phyloP scores from a whole-genome alignment of 1,140 invertebrate species.

The Lepidotrigona ventralis region DNA sequence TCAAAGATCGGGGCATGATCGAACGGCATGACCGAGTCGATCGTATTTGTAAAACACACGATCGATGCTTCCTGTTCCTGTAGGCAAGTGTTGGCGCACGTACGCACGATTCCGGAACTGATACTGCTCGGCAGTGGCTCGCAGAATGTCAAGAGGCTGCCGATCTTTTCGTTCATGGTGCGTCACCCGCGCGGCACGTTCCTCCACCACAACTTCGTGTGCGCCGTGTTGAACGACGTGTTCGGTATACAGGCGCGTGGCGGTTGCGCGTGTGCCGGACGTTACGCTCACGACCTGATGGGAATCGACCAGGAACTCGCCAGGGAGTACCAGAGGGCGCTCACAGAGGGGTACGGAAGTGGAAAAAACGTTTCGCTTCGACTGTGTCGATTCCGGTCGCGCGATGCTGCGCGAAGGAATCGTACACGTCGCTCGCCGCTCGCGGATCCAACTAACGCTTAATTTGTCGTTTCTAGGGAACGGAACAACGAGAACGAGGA shows the following conservation, averaged over 20 bases:
- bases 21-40: too few species aligned
- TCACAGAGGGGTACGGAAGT: constrained; percentile 85
- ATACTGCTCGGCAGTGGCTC: constrained; percentile 88
- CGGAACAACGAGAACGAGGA: constrained; percentile 62
- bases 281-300: constrained; percentile 91
- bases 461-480: constrained; percentile 51
- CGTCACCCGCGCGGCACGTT: constrained; percentile 89
- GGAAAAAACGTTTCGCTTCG: too few species aligned
- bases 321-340: constrained; percentile 87
- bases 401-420: too few species aligned
- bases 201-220: constrained; percentile 95
- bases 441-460: not conserved
- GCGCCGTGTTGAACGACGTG: constrained; percentile 93
- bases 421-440: too few species aligned
- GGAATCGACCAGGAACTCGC: constrained; percentile 90
- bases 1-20: not conserved
- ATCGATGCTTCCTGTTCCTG: constrained; percentile 70
- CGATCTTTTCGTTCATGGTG: constrained; percentile 93
- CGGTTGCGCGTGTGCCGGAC: constrained; percentile 91
- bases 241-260: constrained; percentile 95
- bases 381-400: constrained; percentile 1
- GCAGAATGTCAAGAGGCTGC: constrained; percentile 84
- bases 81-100: constrained; percentile 87
- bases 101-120: constrained; percentile 88
- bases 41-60: not conserved